phyloP scores from a whole-genome alignment of 2,113 vertebrate genomes.

The Centrocercus urophasianus region DNA sequence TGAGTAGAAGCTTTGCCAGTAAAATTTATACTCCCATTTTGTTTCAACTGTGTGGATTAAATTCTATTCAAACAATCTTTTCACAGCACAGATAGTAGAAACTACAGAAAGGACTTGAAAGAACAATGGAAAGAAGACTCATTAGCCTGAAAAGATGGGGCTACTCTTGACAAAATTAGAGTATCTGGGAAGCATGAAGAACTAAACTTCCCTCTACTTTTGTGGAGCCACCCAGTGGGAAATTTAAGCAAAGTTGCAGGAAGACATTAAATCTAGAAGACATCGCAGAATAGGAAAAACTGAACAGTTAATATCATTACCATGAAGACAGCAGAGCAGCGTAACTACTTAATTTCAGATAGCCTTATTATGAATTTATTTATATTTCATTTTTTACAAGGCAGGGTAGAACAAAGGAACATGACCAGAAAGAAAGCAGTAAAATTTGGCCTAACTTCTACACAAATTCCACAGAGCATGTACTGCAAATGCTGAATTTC shows the following conservation, averaged over 20 bases:
- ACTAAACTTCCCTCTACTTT: neutral
- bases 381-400: neutral
- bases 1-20: neutral
- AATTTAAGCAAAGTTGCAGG: conserved; percentile 20
- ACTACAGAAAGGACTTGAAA: neutral
- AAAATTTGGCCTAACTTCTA: neutral
- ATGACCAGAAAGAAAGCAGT: neutral
- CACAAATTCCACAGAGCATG: neutral
- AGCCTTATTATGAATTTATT: neutral
- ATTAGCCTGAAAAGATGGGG: neutral
- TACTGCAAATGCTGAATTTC: neutral
- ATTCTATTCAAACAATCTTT: neutral
- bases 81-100: neutral
- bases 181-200: neutral
- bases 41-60: neutral
- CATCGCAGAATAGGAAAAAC: neutral
- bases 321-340: neutral
- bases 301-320: neutral
- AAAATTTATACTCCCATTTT: neutral
- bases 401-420: neutral
- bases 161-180: neutral
- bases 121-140: neutral
- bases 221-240: neutral
- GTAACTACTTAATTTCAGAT: neutral
- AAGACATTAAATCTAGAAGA: neutral